These are phyloP conservation scores for Geodia barretti DNA, from an alignment of 37 sponge, comb jelly and placozoan genomes.

Conservation along the genomic window DNA sequence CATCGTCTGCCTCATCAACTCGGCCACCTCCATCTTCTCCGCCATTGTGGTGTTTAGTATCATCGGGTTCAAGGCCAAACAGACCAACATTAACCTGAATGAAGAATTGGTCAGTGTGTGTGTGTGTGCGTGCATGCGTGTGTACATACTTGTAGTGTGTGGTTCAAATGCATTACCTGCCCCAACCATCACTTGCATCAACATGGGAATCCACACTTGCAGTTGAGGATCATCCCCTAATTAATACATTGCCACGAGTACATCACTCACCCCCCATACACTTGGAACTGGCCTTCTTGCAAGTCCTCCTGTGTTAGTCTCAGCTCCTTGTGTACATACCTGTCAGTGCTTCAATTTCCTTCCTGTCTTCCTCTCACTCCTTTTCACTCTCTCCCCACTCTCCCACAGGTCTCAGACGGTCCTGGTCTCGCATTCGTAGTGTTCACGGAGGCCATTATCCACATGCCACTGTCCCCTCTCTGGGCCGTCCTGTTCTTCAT, in stretches of 20 bases:
- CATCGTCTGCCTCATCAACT: constrained; percentile 83
- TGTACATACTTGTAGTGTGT: neutral
- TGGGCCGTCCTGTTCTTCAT: constrained; percentile 96
- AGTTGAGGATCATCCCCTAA: too few relatives aligned
- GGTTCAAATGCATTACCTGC: neutral
- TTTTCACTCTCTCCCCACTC: neutral
- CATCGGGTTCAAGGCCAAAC: constrained; percentile 77
- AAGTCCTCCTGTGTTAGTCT: neutral
- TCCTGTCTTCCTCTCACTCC: neutral
- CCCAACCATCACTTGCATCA: too few relatives aligned
- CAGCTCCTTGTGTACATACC: neutral
- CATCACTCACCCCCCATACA: too few relatives aligned
- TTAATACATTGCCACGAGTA: too few relatives aligned
- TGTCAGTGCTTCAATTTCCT: neutral
- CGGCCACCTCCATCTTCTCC: constrained; percentile 87
- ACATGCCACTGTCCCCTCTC: constrained; percentile 79
- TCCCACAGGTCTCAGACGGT: constrained; percentile 65
- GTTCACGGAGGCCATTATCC: constrained; percentile 79
- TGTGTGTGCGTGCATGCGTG: constrained; percentile 22
- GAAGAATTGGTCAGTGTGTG: constrained; percentile 34
- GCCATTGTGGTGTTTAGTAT: constrained; percentile 88
- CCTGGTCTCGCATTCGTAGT: constrained; percentile 95
- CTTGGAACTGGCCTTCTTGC: neutral
- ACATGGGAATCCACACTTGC: too few relatives aligned
- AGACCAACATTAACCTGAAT: constrained; percentile 13